Conservation (phyloP, 2,888 invertebrate genomes). For the Campaea margaritaria region DNA sequence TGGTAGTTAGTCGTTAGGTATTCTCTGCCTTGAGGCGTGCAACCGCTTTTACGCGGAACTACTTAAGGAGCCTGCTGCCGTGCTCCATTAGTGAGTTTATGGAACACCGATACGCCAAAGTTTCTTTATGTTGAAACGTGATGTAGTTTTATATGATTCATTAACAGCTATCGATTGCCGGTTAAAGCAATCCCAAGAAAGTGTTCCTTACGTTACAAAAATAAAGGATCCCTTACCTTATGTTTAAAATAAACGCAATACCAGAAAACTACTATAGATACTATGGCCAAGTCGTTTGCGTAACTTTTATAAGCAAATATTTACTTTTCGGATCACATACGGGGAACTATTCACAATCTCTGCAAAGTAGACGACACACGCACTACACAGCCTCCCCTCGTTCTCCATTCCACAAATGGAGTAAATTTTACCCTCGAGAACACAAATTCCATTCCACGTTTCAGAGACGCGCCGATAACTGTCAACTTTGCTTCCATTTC, state of each 20-base stretch:
- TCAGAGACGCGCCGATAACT: constrained; percentile 48
- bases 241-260: neutral
- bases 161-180: neutral
- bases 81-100: constrained; percentile 56
- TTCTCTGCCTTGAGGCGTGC: constrained; percentile 46
- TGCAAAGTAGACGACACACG: constrained; percentile 19
- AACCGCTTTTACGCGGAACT: constrained; percentile 53
- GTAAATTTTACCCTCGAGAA: constrained; percentile 48
- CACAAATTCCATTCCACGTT: constrained; percentile 50
- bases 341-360: constrained; percentile 24
- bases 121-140: constrained; percentile 23
- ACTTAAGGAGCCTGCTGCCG: constrained; percentile 50
- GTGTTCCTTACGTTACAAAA: neutral
- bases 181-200: too few relatives aligned
- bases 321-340: constrained; percentile 11
- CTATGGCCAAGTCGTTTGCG: constrained; percentile 3
- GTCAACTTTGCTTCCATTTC: constrained; percentile 49
- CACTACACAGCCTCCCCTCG: constrained; percentile 21
- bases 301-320: constrained; percentile 20
- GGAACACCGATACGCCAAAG: constrained; percentile 50
- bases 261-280: neutral
- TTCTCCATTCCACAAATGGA: constrained; percentile 44
- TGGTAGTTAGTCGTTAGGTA: constrained; percentile 48
- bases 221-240: neutral
- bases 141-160: constrained; percentile 3